These are phyloP conservation scores for Actinia equina DNA, from an alignment of 64 coral and sea anemone genomes.

Conservation along the genomic window DNA sequence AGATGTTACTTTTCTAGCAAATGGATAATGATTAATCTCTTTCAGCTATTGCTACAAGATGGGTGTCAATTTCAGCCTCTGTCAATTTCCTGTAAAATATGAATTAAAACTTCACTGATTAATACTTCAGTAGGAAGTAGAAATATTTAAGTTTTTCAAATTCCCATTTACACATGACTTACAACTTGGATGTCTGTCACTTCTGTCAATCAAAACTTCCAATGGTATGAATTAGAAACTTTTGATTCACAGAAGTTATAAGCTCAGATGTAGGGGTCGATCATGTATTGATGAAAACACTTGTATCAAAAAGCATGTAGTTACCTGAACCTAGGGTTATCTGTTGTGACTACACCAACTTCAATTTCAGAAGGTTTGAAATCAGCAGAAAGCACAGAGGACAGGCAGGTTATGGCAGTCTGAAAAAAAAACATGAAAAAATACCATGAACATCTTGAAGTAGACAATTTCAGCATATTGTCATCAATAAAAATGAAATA, in stretches of 20 bases:
- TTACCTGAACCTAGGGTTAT: slow-evolving; percentile 93
- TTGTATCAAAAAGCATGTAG: not conserved
- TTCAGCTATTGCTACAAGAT: slow-evolving; percentile 94
- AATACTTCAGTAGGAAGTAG: not conserved
- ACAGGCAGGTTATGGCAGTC: slow-evolving; percentile 96
- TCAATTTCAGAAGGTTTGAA: slow-evolving; percentile 99
- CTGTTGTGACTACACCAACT: slow-evolving; percentile 94
- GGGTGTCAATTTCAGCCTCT: slow-evolving; percentile 92
- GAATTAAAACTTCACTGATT: not conserved
- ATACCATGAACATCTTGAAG: not conserved
- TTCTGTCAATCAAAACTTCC: too few species aligned
- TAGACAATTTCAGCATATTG: too few species aligned
- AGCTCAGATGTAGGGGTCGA: too few species aligned
- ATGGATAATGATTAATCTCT: slow-evolving; percentile 46
- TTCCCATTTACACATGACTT: too few species aligned
- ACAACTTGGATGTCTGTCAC: too few species aligned
- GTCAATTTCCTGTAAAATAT: slow-evolving; percentile 63
- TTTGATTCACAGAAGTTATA: too few species aligned
- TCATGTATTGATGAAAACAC: too few species aligned
- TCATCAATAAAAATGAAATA: too few species aligned
- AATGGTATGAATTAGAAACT: too few species aligned
- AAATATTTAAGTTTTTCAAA: not conserved
- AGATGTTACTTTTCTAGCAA: not conserved
- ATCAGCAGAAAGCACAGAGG: slow-evolving; percentile 91
- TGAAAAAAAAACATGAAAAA: not conserved